Percentiles rank a stretch among this genome's conserved stretches.
These are phyloP conservation scores for Aplochiton taeniatus DNA, from an alignment of 2,797 vertebrate species.

Conservation along the genomic window DNA sequence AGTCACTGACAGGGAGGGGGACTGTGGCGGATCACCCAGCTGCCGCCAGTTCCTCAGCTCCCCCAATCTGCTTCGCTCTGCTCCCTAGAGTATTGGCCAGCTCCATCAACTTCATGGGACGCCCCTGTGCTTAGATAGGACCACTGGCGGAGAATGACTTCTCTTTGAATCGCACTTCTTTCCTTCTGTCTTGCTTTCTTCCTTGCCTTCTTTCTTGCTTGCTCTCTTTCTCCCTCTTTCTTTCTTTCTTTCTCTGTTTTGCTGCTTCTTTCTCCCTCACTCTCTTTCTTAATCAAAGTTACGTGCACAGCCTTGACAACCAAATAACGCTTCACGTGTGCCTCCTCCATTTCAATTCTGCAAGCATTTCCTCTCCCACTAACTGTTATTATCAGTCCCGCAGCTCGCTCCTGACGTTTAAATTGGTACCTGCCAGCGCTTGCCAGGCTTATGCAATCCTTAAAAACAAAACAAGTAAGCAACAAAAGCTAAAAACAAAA, in stretches of 20 bases:
- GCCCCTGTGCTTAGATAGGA: slow-evolving; percentile 2
- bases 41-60: slow-evolving; percentile 11
- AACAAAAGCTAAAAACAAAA: slow-evolving; percentile 49
- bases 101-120: slow-evolving; percentile 24
- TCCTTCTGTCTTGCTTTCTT: slow-evolving; percentile 5
- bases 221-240: slow-evolving; percentile 6
- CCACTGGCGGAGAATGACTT: slow-evolving; percentile 14
- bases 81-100: slow-evolving; percentile 10
- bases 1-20: neutral
- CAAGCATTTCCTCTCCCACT: slow-evolving; percentile 21
- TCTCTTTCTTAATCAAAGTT: too few species aligned
- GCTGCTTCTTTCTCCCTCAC: slow-evolving; percentile 21
- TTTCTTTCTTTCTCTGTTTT: slow-evolving; percentile 12
- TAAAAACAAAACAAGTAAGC: slow-evolving; percentile 22
- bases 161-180: neutral
- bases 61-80: neutral
- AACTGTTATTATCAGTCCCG: slow-evolving; percentile 40
- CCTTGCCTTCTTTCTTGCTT: slow-evolving; percentile 9
- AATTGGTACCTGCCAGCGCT: slow-evolving; percentile 61
- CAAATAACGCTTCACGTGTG: slow-evolving; percentile 23
- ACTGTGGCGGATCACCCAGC: slow-evolving; percentile 24
- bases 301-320: neutral
- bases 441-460: slow-evolving; percentile 20
- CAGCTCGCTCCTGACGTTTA: slow-evolving; percentile 44
- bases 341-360: slow-evolving; percentile 24